Percentiles rank a stretch among this genome's conserved stretches.
Conservation (phyloP, 2,888 invertebrate genomes). For the Romanomermis culicivorax region DNA sequence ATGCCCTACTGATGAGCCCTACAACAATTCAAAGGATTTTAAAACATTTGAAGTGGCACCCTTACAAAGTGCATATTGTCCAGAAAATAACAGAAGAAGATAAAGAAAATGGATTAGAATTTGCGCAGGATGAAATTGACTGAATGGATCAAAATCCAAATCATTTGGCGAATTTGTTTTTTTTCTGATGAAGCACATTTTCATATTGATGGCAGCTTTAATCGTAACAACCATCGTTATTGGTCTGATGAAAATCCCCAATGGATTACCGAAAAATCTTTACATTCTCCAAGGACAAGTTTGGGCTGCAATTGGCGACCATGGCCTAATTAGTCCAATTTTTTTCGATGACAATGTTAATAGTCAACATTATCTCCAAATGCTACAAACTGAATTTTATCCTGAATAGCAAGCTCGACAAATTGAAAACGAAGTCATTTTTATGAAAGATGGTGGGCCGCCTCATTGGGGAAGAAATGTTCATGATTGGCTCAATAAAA, state of each 20-base stretch:
- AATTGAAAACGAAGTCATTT: background rate
- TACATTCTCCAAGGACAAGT: background rate
- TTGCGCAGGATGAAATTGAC: background rate
- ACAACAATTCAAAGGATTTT: conserved; percentile 1
- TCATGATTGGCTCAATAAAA: background rate
- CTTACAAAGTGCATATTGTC: background rate
- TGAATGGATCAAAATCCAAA: conserved; percentile 3
- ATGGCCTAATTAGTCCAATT: conserved; percentile 4
- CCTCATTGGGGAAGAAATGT: conserved; percentile 3
- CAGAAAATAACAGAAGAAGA: background rate
- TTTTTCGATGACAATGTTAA: conserved; percentile 3
- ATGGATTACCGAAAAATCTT: background rate
- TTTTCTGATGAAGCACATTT: conserved; percentile 2
- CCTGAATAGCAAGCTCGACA: conserved; percentile 5
- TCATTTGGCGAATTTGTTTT: background rate
- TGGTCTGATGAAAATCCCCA: background rate
- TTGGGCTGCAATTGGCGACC: conserved; percentile 2
- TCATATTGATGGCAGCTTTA: background rate
- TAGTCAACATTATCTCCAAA: conserved; percentile 6
- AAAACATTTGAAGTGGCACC: background rate
- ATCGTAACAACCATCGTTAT: background rate
- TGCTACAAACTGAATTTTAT: conserved; percentile 13
- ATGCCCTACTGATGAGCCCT: background rate
- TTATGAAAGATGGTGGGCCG: background rate
- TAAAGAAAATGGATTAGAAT: conserved; percentile 2